phyloP scores from a whole-genome alignment of 2,113 vertebrate genomes.

The Patagioenas fasciata region DNA sequence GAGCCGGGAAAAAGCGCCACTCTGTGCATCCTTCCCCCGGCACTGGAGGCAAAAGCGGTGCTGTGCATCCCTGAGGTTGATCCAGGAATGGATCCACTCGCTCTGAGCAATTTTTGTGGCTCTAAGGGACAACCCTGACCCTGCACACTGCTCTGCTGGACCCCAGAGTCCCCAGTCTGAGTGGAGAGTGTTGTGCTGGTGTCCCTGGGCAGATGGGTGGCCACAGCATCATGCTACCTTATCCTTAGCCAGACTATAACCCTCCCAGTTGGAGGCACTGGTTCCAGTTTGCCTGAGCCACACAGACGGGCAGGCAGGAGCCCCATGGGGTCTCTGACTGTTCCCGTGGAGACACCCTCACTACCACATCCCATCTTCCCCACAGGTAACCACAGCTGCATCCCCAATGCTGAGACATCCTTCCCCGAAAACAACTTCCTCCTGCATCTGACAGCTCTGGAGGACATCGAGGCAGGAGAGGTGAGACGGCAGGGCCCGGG shows the following conservation, averaged over 20 bases:
- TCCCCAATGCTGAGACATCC: constrained; percentile 92
- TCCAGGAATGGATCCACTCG: not conserved
- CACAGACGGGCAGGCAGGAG: not conserved
- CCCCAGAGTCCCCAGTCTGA: not conserved
- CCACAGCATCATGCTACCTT: not conserved
- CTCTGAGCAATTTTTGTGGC: not conserved
- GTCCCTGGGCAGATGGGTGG: not conserved
- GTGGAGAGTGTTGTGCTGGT: not conserved
- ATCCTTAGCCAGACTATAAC: not conserved
- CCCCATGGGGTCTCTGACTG: fast-evolving
- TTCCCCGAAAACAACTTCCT: constrained; percentile 96
- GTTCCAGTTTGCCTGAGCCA: fast-evolving
- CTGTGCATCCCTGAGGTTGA: not conserved
- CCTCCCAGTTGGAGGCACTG: not conserved
- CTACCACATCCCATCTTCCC: not conserved
- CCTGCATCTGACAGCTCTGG: constrained; percentile 89
- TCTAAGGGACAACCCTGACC: not conserved
- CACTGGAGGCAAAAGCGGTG: not conserved
- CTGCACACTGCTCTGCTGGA: not conserved
- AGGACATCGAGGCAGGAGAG: constrained; percentile 91
- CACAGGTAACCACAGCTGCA: constrained; percentile 96
- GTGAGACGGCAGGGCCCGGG: constrained; percentile 67
- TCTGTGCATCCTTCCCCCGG: not conserved
- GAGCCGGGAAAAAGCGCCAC: not conserved
- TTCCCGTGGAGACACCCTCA: not conserved